Evolutionary conservation across 2,888 invertebrate genomes (phyloP), one percentile per base, ranked within the genome.

Genomic region (Macrophya alboannulata): DNA sequence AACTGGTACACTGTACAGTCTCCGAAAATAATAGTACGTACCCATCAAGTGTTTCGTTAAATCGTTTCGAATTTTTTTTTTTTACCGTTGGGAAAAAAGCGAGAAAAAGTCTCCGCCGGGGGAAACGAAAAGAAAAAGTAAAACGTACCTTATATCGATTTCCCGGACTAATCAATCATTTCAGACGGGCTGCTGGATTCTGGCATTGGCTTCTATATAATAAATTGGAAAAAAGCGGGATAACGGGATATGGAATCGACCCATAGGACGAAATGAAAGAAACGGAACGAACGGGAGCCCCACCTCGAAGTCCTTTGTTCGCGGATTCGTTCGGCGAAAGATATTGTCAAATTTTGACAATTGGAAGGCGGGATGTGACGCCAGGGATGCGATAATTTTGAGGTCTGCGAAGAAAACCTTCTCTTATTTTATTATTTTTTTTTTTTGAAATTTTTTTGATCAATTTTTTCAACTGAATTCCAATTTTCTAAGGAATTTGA

Each of bases 231-330:
- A 31, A 51, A 48, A 51, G 51, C 79, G 55, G 37, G 40, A 79
- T 79, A 43, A 62, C 79, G 79, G 59, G 79, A 79, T 55, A 59
- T 79, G 31, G 55, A 77, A 77, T 77, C 55, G 55, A 77, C 51
- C 79, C n/a, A 3, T 31, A 17, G 55, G 71, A 71, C 37, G n/a
- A 40, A 71, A 71, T 40, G 72, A 43, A 74, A 74, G 45, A 62
- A 62, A 21, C 72, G 31, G 51, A 51, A 37, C 31, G 48, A 40
- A 37, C 48, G 17, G 4, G 17, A 45, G 74, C 74, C n/a, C 71
- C 37, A 31, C 71, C 25, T 43, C 21, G 45, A 15, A 12, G 10
- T 74, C 45, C 31, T 45, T 21, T 74, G 74, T 45, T 45, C 74
- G 25, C 45, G 43, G 45, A 74, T 43, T 43, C 45, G 31, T 74